Evolutionary conservation across 1,140 invertebrate species (phyloP).

Genomic region (Contarinia nasturtii): DNA sequence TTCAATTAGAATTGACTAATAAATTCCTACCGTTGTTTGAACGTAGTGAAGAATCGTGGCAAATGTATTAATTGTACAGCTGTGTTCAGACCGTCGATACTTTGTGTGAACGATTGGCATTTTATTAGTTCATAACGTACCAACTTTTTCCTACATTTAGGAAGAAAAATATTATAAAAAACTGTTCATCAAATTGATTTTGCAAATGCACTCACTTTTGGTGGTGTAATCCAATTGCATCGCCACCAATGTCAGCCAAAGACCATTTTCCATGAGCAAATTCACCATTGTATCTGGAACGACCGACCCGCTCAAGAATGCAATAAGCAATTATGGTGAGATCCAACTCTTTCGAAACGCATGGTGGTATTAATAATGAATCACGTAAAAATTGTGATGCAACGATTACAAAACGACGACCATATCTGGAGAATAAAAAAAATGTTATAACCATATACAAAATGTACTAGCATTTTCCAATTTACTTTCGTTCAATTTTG

Average conservation of each 20-base stretch:
- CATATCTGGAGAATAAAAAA: conserved; percentile 25
- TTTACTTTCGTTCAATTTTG: conserved; percentile 25
- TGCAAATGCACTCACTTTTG: too few species aligned
- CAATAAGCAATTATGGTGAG: conserved; percentile 42
- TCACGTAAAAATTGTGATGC: conserved; percentile 42
- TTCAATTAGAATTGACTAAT: too few species aligned
- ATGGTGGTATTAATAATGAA: conserved; percentile 33
- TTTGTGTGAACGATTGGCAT: too few species aligned
- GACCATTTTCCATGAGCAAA: conserved; percentile 42
- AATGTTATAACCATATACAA: background rate
- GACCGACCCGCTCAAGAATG: conserved; percentile 58
- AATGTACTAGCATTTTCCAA: background rate
- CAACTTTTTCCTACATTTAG: too few species aligned
- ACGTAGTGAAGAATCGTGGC: too few species aligned
- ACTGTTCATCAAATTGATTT: background rate
- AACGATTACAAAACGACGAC: conserved; percentile 46
- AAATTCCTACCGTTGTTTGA: too few species aligned
- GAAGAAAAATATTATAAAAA: background rate
- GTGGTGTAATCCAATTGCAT: background rate
- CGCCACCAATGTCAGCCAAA: background rate
- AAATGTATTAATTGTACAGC: too few species aligned
- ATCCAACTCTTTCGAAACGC: conserved; percentile 19
- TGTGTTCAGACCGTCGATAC: too few species aligned
- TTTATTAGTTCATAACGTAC: too few species aligned
- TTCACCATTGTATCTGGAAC: conserved; percentile 47